Evolutionary conservation across 2,113 vertebrate species (phyloP).

Genomic region (Dasyornis broadbenti): DNA sequence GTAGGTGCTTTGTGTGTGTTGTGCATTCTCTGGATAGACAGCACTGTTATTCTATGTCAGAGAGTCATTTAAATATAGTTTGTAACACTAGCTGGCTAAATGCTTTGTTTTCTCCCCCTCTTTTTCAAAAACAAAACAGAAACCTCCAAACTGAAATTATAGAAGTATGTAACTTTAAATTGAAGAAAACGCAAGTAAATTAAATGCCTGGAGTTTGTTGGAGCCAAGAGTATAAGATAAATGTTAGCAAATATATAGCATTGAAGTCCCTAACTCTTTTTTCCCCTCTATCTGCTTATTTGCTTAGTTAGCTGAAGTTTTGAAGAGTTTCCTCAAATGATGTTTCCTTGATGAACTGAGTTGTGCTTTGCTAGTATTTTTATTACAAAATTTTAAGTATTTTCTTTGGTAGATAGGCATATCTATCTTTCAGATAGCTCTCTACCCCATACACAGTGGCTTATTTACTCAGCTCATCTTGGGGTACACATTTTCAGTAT

Average conservation of each 20-base stretch:
- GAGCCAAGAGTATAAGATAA: constrained; percentile 8
- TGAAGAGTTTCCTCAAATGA: neutral
- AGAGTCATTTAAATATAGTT: neutral
- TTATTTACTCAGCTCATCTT: neutral
- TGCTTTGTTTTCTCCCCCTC: neutral
- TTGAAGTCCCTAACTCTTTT: neutral
- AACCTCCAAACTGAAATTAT: neutral
- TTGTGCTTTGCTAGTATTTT: neutral
- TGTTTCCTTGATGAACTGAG: neutral
- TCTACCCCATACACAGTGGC: neutral
- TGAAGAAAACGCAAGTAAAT: constrained; percentile 18
- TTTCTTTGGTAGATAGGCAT: neutral
- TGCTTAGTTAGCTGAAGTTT: neutral
- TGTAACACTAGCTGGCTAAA: neutral
- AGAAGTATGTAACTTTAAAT: constrained; percentile 31
- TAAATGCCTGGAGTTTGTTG: neutral
- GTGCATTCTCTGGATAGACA: neutral
- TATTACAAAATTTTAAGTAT: neutral
- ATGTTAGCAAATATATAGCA: neutral
- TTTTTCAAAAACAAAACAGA: neutral
- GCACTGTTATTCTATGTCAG: neutral
- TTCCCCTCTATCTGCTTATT: neutral
- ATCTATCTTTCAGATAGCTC: neutral
- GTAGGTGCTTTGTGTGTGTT: neutral
- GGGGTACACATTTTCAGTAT: neutral